Evolutionary conservation across 2,797 vertebrate genomes (phyloP).

Genomic region (Scleropages formosus): DNA sequence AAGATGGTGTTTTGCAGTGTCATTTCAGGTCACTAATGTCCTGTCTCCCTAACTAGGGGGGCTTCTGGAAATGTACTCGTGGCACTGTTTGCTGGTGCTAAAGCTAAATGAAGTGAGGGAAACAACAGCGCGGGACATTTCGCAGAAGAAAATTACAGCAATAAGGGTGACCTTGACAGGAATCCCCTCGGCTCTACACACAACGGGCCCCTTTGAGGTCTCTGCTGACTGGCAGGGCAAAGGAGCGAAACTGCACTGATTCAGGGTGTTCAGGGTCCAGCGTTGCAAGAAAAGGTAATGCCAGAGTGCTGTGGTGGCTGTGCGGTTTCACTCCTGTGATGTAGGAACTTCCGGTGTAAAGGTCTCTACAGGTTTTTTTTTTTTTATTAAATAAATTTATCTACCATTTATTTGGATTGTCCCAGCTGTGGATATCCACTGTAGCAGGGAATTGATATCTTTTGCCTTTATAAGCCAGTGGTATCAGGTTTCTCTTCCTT

Average conservation of each 20-base stretch:
- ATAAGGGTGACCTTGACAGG: background rate
- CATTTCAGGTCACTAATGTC: no score
- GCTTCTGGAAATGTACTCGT: background rate
- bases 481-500: no score
- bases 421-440: no score
- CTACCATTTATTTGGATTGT: background rate
- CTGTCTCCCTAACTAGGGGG: background rate
- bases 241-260: background rate
- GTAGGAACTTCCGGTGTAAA: constrained; percentile 14
- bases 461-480: constrained; percentile 11
- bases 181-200: background rate
- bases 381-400: constrained; percentile 14
- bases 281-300: no score
- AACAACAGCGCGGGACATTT: background rate
- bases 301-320: no score
- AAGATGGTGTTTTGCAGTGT: no score
- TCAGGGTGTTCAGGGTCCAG: no score
- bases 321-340: constrained; percentile 1
- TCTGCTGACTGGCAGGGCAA: background rate
- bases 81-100: constrained; percentile 1
- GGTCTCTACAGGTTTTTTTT: constrained; percentile 15
- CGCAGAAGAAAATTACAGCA: background rate
- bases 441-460: background rate
- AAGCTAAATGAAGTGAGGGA: background rate
- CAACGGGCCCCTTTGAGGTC: no score